These are phyloP conservation scores for Balaeniceps rex DNA, from an alignment of 2,113 vertebrate species.

Conservation along the genomic window DNA sequence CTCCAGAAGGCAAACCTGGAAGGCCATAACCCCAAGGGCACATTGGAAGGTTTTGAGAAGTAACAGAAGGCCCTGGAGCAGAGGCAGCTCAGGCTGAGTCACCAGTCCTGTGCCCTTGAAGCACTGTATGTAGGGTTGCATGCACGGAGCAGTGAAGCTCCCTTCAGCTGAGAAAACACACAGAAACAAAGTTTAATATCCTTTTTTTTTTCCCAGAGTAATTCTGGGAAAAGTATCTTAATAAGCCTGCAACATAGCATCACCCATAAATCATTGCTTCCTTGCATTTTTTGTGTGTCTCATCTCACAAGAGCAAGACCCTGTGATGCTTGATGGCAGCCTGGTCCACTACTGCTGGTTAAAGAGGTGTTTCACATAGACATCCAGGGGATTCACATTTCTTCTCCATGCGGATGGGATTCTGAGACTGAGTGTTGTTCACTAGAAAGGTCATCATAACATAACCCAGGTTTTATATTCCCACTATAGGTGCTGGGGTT, in stretches of 20 bases:
- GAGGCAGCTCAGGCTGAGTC: not conserved
- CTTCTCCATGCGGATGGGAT: not conserved
- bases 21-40: not conserved
- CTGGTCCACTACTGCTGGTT: not conserved
- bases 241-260: not conserved
- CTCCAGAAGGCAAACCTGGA: not conserved
- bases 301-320: not conserved
- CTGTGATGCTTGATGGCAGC: not conserved
- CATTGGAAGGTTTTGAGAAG: not conserved
- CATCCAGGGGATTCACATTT: not conserved
- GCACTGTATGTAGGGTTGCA: not conserved
- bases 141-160: not conserved
- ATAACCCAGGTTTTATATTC: not conserved
- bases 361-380: not conserved
- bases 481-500: not conserved
- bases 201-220: not conserved
- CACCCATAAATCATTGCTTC: not conserved
- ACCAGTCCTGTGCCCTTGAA: not conserved
- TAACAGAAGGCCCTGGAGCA: not conserved
- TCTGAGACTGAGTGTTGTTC: not conserved
- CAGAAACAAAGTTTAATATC: not conserved
- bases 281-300: not conserved
- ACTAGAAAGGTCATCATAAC: not conserved
- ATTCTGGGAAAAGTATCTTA: not conserved
- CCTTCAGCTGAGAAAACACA: not conserved